Percentiles rank a stretch among this genome's conserved stretches.
phyloP scores from a whole-genome alignment of 37 sponge, comb jelly and placozoan species.

The Agelas oroides region DNA sequence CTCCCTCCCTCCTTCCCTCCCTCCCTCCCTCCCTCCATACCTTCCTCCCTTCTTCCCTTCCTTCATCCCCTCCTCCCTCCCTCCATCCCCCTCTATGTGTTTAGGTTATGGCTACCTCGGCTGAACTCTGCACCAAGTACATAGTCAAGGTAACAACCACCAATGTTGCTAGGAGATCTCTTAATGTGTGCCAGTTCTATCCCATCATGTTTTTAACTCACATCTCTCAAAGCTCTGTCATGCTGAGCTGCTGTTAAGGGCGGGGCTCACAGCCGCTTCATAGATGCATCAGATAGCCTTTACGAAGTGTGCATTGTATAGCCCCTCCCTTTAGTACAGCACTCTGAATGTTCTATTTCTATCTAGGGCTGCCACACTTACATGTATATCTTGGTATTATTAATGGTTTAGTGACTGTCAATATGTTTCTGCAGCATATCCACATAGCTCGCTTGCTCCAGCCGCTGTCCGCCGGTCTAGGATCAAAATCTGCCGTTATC shows the following conservation, averaged over 20 bases:
- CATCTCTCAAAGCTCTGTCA: too few relatives aligned
- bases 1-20: neutral
- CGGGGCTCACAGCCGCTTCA: too few relatives aligned
- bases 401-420: neutral
- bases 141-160: constrained; percentile 46
- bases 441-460: constrained; percentile 48
- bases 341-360: too few relatives aligned
- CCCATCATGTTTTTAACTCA: too few relatives aligned
- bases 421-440: constrained; percentile 38
- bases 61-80: neutral
- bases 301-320: too few relatives aligned
- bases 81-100: neutral
- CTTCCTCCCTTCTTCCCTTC: neutral
- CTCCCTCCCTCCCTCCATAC: too few relatives aligned
- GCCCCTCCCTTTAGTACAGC: too few relatives aligned
- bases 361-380: too few relatives aligned
- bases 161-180: neutral
- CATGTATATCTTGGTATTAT: too few relatives aligned
- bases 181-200: too few relatives aligned
- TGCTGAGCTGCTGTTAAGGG: too few relatives aligned
- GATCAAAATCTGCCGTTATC: constrained; percentile 69
- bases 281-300: too few relatives aligned
- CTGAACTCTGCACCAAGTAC: constrained; percentile 64
- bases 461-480: constrained; percentile 42
- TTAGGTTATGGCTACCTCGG: constrained; percentile 78